A percentile compares a stretch with the other conserved stretches of the same genome.
phyloP scores from a whole-genome alignment of 2,888 invertebrate species.

The Pollenia amentaria region DNA sequence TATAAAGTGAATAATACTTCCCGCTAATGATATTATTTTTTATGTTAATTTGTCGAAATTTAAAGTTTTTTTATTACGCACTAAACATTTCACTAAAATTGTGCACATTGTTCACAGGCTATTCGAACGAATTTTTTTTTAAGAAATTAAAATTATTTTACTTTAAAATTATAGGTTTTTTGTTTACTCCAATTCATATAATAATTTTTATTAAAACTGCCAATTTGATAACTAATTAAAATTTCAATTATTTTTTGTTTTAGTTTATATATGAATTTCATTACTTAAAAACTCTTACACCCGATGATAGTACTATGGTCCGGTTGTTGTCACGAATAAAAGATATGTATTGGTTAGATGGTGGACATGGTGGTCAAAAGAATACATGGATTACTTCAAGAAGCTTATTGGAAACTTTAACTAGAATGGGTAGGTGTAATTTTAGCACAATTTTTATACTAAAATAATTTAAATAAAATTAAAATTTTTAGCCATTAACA shows the following conservation, averaged over 20 bases:
- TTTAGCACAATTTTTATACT: background rate
- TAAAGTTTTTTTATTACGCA: too few species aligned
- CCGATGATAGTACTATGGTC: conserved; percentile 87
- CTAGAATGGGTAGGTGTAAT: conserved; percentile 87
- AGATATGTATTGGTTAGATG: conserved; percentile 95
- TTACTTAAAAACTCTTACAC: conserved; percentile 88
- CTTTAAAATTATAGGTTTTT: too few species aligned
- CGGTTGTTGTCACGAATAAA: conserved; percentile 88
- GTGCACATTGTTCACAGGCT: too few species aligned
- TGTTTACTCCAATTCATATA: background rate
- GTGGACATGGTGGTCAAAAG: conserved; percentile 94
- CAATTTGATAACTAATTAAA: background rate
- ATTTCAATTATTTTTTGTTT: conserved; percentile 62
- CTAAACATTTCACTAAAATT: too few species aligned
- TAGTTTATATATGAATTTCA: conserved; percentile 93
- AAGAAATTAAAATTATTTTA: too few species aligned
- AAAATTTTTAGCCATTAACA: conserved; percentile 86
- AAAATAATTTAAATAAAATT: conserved; percentile 16
- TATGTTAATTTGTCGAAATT: too few species aligned
- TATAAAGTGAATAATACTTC: too few species aligned
- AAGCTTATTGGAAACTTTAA: conserved; percentile 89
- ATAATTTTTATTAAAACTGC: background rate
- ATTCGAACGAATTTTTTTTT: too few species aligned
- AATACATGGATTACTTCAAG: conserved; percentile 95
- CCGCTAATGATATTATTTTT: too few species aligned